These are phyloP conservation scores for Lepidocyrtinus sp. DNA, from an alignment of 2,888 invertebrate genomes.

Conservation along the genomic window DNA sequence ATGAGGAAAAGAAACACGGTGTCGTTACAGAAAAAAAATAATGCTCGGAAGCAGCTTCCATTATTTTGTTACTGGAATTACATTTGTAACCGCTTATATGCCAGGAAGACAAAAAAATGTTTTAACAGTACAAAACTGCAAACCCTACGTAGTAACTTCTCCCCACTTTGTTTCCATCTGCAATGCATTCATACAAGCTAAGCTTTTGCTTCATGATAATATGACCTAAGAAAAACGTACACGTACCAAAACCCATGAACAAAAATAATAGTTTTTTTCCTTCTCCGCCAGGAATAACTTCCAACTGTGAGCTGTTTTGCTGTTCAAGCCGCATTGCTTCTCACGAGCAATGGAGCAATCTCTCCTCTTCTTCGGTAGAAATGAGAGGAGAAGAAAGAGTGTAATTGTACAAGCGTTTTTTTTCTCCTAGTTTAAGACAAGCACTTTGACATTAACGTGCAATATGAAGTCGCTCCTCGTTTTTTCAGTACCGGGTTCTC, in stretches of 20 bases:
- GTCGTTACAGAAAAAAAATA: background rate
- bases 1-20: background rate
- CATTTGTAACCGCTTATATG: background rate
- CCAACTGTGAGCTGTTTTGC: conserved; percentile 53
- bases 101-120: background rate
- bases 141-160: background rate
- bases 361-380: background rate
- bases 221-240: conserved; percentile 39
- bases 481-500: background rate
- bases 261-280: conserved; percentile 34
- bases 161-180: background rate
- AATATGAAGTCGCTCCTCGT: conserved; percentile 52
- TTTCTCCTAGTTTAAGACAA: conserved; percentile 19
- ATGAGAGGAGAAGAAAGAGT: background rate
- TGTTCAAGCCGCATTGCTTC: background rate
- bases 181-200: background rate
- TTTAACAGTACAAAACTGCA: background rate
- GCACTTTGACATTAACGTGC: conserved; percentile 56
- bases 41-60: background rate
- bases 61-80: background rate
- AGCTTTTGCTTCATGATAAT: conserved; percentile 11
- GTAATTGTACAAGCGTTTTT: background rate
- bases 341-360: background rate
- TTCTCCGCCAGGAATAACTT: background rate
- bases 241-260: conserved; percentile 21